Percentiles rank a stretch among this genome's conserved stretches.
Evolutionary conservation across 2,797 vertebrate species (phyloP).

Genomic region (Thalassophryne amazonica): DNA sequence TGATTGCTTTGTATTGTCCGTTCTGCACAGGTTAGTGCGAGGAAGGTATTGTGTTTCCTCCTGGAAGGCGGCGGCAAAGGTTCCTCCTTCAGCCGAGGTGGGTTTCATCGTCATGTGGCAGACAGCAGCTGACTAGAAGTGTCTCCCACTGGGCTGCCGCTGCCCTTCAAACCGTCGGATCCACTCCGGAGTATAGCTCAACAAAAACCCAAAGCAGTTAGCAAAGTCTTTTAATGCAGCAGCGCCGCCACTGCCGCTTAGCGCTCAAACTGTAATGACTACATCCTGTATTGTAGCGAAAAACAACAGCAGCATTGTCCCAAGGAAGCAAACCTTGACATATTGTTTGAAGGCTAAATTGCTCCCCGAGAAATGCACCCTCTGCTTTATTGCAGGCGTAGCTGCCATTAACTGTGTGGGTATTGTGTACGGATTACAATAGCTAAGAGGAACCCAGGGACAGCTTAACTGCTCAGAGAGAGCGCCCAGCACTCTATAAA

Average conservation of each 20-base stretch:
- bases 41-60: constrained; percentile 77
- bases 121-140: constrained; percentile 23
- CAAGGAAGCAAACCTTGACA: constrained; percentile 47
- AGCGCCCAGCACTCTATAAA: constrained; percentile 57
- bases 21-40: constrained; percentile 81
- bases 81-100: constrained; percentile 85
- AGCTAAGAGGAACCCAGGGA: constrained; percentile 70
- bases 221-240: constrained; percentile 5
- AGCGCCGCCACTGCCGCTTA: constrained; percentile 20
- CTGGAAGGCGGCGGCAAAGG: constrained; percentile 40
- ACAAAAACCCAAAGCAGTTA: constrained; percentile 11
- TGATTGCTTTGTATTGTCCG: constrained; percentile 71
- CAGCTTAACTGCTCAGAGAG: constrained; percentile 57
- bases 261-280: constrained; percentile 25
- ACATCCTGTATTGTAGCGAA: constrained; percentile 23
- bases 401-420: constrained; percentile 62
- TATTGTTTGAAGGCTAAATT: constrained; percentile 69
- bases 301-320: constrained; percentile 44
- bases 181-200: constrained; percentile 2
- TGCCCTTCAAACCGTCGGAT: background rate
- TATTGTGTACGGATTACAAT: constrained; percentile 74
- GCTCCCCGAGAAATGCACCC: constrained; percentile 58
- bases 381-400: constrained; percentile 58
- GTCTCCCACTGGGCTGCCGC: background rate
- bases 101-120: no score